phyloP scores from a whole-genome alignment of 2,113 vertebrate genomes.

The Calidris pygmaea region DNA sequence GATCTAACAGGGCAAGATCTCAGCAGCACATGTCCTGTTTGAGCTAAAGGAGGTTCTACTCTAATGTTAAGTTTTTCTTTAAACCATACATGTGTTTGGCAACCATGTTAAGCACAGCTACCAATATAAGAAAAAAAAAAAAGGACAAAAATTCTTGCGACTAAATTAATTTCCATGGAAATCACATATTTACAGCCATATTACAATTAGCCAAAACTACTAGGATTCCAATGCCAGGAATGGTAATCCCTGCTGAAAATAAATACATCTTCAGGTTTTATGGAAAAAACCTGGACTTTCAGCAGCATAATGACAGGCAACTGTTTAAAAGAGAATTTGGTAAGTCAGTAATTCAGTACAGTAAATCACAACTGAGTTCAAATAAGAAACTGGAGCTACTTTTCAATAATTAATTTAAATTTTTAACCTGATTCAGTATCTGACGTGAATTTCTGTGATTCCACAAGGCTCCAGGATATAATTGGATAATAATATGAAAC shows the following conservation, averaged over 20 bases:
- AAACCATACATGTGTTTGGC: neutral
- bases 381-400: neutral
- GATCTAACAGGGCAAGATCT: neutral
- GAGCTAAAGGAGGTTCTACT: neutral
- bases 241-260: slow-evolving; percentile 22
- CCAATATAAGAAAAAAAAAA: neutral
- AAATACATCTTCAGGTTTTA: slow-evolving; percentile 9
- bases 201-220: slow-evolving; percentile 27
- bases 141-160: neutral
- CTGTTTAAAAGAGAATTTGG: neutral
- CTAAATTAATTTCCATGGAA: slow-evolving; percentile 30
- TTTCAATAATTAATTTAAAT: neutral
- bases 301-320: neutral
- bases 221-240: slow-evolving; percentile 23
- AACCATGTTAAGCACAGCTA: neutral
- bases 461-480: neutral
- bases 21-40: neutral
- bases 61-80: neutral
- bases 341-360: neutral
- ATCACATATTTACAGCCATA: neutral
- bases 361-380: neutral
- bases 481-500: neutral
- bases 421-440: neutral
- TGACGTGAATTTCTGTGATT: neutral
- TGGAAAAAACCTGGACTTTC: slow-evolving; percentile 44